A percentile compares a stretch with the other conserved stretches of the same genome.
These are phyloP conservation scores for Probosciger aterrimus DNA, from an alignment of 2,113 vertebrate genomes.

Conservation along the genomic window DNA sequence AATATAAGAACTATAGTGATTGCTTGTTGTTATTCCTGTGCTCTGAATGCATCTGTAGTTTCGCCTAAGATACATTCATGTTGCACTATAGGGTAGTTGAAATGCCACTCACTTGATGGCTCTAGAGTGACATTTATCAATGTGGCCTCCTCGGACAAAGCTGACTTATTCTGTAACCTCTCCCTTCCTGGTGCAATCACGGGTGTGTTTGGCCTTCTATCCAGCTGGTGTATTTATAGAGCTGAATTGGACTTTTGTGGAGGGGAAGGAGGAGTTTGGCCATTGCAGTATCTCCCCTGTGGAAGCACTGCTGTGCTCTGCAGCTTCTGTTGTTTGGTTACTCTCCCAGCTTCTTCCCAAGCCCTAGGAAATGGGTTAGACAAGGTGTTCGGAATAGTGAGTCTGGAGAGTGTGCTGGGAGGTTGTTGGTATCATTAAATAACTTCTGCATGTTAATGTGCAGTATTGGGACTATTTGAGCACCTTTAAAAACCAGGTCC, in stretches of 20 bases:
- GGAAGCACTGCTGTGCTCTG: not conserved
- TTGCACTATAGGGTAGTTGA: not conserved
- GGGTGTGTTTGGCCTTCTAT: not conserved
- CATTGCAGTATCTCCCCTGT: not conserved
- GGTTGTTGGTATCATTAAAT: not conserved
- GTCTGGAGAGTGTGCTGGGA: not conserved
- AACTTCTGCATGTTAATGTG: not conserved
- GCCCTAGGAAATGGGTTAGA: not conserved
- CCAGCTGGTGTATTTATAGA: not conserved
- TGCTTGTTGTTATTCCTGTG: not conserved
- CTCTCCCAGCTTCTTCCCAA: not conserved
- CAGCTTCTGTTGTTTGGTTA: not conserved
- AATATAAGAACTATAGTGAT: not conserved
- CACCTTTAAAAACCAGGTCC: not conserved
- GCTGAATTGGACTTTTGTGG: not conserved
- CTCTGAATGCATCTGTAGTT: not conserved
- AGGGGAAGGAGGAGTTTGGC: not conserved
- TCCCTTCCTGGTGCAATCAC: not conserved
- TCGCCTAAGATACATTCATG: fast-evolving
- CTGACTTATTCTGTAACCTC: not conserved
- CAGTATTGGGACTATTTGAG: not conserved
- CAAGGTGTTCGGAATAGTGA: fast-evolving
- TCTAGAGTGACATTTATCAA: not conserved
- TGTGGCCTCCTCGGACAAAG: not conserved
- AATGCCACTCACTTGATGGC: not conserved